These are phyloP conservation scores for Colaptes auratus DNA, from an alignment of 2,113 vertebrate species.

Conservation along the genomic window DNA sequence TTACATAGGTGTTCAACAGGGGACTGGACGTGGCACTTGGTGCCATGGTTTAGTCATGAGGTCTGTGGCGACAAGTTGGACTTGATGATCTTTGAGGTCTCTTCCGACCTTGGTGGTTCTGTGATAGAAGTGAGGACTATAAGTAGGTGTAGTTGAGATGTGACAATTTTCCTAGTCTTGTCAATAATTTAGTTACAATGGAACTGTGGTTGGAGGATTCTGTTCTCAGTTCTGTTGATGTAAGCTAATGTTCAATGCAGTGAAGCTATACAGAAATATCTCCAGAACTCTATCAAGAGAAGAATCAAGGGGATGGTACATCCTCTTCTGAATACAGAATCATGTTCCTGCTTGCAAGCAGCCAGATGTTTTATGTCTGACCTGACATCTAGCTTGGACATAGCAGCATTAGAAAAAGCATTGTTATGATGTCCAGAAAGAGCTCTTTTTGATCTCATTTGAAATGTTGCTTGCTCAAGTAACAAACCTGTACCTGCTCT, in stretches of 20 bases:
- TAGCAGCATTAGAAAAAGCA: background rate
- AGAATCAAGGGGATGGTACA: background rate
- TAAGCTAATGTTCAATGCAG: background rate
- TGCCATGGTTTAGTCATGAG: too few species aligned
- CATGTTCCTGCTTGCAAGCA: background rate
- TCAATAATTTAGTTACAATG: background rate
- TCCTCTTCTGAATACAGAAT: background rate
- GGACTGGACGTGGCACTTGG: too few species aligned
- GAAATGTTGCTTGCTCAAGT: background rate
- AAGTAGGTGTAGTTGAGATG: background rate
- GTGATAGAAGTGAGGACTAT: background rate
- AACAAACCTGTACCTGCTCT: background rate
- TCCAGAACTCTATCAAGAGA: background rate
- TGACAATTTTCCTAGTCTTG: background rate
- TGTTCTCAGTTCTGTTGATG: background rate
- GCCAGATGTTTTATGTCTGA: background rate
- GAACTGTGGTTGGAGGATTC: background rate
- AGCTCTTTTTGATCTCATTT: background rate
- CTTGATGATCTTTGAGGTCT: too few species aligned
- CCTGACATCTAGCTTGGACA: background rate
- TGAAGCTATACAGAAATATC: background rate
- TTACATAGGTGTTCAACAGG: too few species aligned
- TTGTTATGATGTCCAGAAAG: background rate
- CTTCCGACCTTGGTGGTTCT: too few species aligned
- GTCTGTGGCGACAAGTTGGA: too few species aligned